Percentiles rank a stretch among this genome's conserved stretches.
Conservation (phyloP, 2,113 vertebrate species). For the Cinclus mexicanus region DNA sequence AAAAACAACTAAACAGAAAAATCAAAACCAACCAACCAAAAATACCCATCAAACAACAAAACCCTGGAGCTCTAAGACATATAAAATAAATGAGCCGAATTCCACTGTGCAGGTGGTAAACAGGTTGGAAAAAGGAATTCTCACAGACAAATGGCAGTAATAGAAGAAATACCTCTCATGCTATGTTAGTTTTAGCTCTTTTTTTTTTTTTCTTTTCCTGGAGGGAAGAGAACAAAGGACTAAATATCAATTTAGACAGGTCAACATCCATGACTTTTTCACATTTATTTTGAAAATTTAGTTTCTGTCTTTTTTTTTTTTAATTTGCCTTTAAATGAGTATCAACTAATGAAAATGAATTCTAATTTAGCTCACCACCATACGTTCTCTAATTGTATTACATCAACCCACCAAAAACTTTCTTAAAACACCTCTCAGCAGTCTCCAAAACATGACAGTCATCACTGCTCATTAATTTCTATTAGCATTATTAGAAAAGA, state of each 20-base stretch:
- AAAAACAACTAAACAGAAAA: not conserved
- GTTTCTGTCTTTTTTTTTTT: not conserved
- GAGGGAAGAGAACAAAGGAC: not conserved
- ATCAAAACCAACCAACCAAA: not conserved
- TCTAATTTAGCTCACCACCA: not conserved
- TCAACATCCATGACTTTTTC: not conserved
- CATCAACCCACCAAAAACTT: not conserved
- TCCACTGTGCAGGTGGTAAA: not conserved
- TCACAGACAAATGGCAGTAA: not conserved
- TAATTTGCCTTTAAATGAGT: not conserved
- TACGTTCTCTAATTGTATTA: not conserved
- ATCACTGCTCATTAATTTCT: not conserved
- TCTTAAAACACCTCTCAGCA: not conserved
- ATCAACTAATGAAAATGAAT: not conserved
- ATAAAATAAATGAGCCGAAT: not conserved
- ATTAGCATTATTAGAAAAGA: not conserved
- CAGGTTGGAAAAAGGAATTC: not conserved
- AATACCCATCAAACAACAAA: not conserved
- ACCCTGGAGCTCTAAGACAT: not conserved
- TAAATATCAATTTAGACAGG: not conserved
- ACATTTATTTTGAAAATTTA: not conserved
- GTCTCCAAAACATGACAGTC: not conserved
- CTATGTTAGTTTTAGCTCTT: not conserved
- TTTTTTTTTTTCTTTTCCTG: not conserved
- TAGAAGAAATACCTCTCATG: fast-evolving